Evolutionary conservation across 2,888 invertebrate species (phyloP).

Genomic region (Cheiracanthium punctorium): DNA sequence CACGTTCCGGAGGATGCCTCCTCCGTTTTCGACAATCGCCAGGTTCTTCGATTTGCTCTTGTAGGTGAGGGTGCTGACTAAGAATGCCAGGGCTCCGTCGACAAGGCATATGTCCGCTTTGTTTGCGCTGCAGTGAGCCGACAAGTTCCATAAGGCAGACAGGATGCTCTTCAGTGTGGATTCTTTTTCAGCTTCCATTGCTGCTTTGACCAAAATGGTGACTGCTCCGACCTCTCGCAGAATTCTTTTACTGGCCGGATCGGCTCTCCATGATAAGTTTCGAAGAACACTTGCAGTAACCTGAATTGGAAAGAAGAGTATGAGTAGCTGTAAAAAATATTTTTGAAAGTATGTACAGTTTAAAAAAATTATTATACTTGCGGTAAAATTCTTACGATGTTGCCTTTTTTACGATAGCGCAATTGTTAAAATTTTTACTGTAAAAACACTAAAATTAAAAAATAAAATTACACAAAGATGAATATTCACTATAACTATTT

Average conservation of each 20-base stretch:
- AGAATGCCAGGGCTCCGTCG: constrained; percentile 90
- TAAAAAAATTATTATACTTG: no score
- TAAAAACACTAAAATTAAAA: no score
- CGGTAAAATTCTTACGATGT: no score
- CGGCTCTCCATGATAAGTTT: constrained; percentile 98
- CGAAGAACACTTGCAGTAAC: constrained; percentile 97
- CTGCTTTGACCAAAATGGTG: constrained; percentile 89
- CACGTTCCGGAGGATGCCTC: constrained; percentile 95
- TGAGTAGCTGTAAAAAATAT: no score
- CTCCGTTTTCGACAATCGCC: constrained; percentile 96
- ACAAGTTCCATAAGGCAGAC: constrained; percentile 97
- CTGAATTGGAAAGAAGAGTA: constrained; percentile 76
- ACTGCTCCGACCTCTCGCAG: constrained; percentile 94
- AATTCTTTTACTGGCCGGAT: constrained; percentile 91
- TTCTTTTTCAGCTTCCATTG: constrained; percentile 93
- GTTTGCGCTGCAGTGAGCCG: constrained; percentile 96
- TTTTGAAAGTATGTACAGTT: no score
- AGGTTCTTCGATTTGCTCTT: constrained; percentile 93
- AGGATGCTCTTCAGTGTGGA: constrained; percentile 95
- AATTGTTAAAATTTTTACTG: no score
- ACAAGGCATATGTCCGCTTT: constrained; percentile 96
- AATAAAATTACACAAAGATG: no score
- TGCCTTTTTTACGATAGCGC: no score
- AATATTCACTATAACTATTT: no score
- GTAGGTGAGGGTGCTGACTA: constrained; percentile 93